Base-by-base conservation (phyloP, 2,113 vertebrate genomes). In the Hypanus sabinus region DNA sequence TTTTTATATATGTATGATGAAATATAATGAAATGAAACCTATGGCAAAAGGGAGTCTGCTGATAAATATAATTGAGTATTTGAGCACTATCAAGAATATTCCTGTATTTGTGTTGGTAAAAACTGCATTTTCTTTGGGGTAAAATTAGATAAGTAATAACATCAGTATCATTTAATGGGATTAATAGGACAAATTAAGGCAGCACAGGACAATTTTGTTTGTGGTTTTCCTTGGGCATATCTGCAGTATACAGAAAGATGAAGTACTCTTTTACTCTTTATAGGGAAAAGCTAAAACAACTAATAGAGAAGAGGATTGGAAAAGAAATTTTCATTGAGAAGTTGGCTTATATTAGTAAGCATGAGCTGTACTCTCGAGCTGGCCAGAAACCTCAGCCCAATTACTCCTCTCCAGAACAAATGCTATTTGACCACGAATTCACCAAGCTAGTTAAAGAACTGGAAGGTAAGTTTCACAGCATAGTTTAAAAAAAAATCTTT, bases 371-470 rank as follows among this genome's bases (percentile, higher is more conserved):
- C 96, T 99, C 99, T 0, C 97, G 98, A 94, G 99, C 99, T 0
- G 98, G 97, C 71, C 98, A 99, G 96, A 99, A 99, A 96, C 99
- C 99, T 0, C 99, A 99, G 95, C 99, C 99, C 0, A 96, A 97
- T 94, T 99, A 99, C 94, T 98, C 97, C 3, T 97, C 97, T 94
- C 98, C 98, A 7, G 99, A 99, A 79, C 98, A 98, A 95, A 98
- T 99, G 99, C 97, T 99, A 96, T 99, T 99, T 81, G 99, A 99
- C 96, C 99, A 99, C 57, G 99, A 99, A 95, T 99, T 99, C 96
- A 99, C 99, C 75, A 99, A 98, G 94, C 96, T 99, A 68, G 98
- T 99, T 10, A 99, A 99, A 95, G 99, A 99, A 77, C 95, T 99
- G 94, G 99, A 99, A 95, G 99, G 99, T 99, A 95, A 97, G 0